Base-by-base conservation (phyloP, 2,113 vertebrate genomes). In the Pteropus alecto region DNA sequence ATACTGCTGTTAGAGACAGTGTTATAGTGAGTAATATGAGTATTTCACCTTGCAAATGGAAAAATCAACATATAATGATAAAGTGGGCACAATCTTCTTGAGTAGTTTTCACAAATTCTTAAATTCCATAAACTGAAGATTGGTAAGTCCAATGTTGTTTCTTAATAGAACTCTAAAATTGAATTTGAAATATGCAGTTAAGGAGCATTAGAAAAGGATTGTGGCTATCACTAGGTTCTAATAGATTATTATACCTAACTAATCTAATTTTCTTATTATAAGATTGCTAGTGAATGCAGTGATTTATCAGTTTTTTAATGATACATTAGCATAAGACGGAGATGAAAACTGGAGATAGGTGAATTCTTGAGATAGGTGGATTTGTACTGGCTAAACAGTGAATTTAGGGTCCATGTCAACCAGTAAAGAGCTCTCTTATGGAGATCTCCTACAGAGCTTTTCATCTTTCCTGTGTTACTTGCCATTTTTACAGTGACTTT, bases 211-310 rank as follows among this genome's bases (percentile, higher is more conserved):
- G 54, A 74, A 85, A 58, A 84, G 58, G 63, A 60, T 7, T 68
- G 26, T 89, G 33, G 67, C 26, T 93, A 2, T 67, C n/a, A 2
- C 46, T 60, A 43, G 26, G 10, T 85, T 73, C 58, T 51, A 70
- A 68, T 13, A 5, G 30, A 15, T 71, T 73, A 33, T 78, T 84
- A 22, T 38, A 67, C 22, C 9, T 48, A 74, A 33, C 43, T 54
- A 68, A 79, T 84, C 48, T 88, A 65, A 85, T 85, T 65, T 94
- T 81, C 54, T 93, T 83, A 56, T 68, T 86, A 21, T 92, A 41
- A 95, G 35, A 19, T 95, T 93, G 67, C 83, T 61, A 70, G 65
- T 63, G 43, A 92, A 79, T 93, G 7, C 43, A 70, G 24, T 61
- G 56, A 61, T 8, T 67, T 12, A 10, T 87, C 26, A 70, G 33